Conservation (phyloP, 2,797 vertebrate species). For the Myotis findleyi region DNA sequence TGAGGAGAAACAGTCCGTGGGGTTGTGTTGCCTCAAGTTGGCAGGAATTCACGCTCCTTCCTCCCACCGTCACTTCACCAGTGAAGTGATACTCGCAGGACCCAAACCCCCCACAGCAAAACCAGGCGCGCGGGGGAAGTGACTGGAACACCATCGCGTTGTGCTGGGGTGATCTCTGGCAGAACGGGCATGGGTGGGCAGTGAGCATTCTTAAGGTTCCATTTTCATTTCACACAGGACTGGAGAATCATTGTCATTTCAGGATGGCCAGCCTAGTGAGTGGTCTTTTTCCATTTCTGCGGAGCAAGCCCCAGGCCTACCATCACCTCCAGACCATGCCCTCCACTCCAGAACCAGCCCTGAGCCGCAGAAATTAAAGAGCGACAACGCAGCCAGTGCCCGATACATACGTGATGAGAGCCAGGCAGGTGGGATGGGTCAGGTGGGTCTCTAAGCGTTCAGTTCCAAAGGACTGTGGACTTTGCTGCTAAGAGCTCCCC, state of each 20-base stretch:
- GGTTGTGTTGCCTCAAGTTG: background rate
- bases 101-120: background rate
- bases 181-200: background rate
- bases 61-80: too few relatives aligned
- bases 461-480: background rate
- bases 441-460: background rate
- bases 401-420: background rate
- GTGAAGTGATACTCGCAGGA: too few relatives aligned
- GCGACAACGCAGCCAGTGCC: background rate
- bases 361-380: slow-evolving; percentile 19
- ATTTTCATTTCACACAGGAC: background rate
- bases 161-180: background rate
- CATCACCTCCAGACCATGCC: background rate
- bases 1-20: background rate
- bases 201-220: background rate
- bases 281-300: slow-evolving; percentile 19
- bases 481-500: background rate
- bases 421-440: background rate
- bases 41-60: background rate
- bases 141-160: background rate
- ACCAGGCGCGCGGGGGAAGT: background rate
- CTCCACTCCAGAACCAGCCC: background rate
- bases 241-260: slow-evolving; percentile 14
- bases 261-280: background rate
- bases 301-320: background rate